These are phyloP conservation scores for Leucoma salicis DNA, from an alignment of 2,888 invertebrate species.

Conservation along the genomic window DNA sequence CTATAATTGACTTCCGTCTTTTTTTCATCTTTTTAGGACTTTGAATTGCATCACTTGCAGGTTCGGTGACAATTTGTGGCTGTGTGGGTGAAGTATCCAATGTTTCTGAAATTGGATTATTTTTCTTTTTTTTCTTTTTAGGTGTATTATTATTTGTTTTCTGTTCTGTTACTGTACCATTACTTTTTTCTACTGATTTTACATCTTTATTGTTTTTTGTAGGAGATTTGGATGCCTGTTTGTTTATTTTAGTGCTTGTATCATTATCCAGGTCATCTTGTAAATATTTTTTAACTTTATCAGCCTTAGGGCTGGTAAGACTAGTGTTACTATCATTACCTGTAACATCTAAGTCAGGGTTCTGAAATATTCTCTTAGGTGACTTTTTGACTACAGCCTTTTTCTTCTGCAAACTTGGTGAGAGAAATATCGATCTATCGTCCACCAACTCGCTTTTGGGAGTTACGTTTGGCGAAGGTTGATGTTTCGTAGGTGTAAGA, in stretches of 20 bases:
- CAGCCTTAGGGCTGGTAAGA: slow-evolving; percentile 55
- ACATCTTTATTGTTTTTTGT: slow-evolving; percentile 22
- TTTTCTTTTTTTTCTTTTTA: slow-evolving; percentile 52
- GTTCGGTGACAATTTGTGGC: slow-evolving; percentile 4
- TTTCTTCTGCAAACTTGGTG: slow-evolving; percentile 69
- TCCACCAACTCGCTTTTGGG: slow-evolving; percentile 69
- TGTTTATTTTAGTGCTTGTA: slow-evolving; percentile 18
- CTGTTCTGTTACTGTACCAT: slow-evolving; percentile 19
- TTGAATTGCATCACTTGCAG: slow-evolving; percentile 12
- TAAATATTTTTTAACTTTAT: slow-evolving; percentile 71
- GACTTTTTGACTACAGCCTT: slow-evolving; percentile 73
- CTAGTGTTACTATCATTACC: slow-evolving; percentile 42
- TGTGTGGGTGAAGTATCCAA: slow-evolving; percentile 1
- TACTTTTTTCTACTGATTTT: slow-evolving; percentile 16
- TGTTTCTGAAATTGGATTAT: slow-evolving; percentile 18
- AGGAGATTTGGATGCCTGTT: slow-evolving; percentile 22
- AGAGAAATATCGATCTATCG: slow-evolving; percentile 69
- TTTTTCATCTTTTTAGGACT: slow-evolving; percentile 31
- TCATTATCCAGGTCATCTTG: slow-evolving; percentile 55
- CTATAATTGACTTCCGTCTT: slow-evolving; percentile 22
- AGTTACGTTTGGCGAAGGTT: slow-evolving; percentile 68
- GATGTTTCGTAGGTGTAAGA: slow-evolving; percentile 71
- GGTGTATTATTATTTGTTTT: slow-evolving; percentile 41
- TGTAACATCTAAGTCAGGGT: slow-evolving; percentile 57
- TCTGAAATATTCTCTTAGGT: slow-evolving; percentile 73